Base-by-base conservation (phyloP, 1,140 invertebrate species). In the Phymorhynchus buccinoides region DNA sequence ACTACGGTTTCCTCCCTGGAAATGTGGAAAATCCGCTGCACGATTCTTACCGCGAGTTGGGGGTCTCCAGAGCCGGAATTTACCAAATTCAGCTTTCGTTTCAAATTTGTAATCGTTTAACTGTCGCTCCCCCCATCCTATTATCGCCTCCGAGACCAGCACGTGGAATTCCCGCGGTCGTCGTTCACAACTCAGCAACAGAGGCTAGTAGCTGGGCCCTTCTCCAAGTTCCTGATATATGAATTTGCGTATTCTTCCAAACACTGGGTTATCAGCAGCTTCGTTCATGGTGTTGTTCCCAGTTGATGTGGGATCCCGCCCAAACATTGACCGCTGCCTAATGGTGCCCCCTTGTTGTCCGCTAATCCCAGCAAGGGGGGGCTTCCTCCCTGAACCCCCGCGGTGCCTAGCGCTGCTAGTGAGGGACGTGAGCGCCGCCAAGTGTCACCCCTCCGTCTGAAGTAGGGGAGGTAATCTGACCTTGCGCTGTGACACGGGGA, bases 401-500 rank as follows among this genome's bases (percentile, higher is more conserved):
- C 77, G 52, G 41, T 79, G 77, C 77, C 30, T 32, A 6, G 32
- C 77, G 77, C 77, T 27, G 27, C 41, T 9, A 41, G 27, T 42
- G 3, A 48, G 48, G 32, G n/a, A 79, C 77, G 77, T 79, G 77
- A 79, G 77, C 77, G 77, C 77, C 77, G n/a, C 41, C 77, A 79
- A 79, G 77, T 79, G 77, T 79, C 77, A 79, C 42, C 41, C n/a
- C 77, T 52, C 42, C 52, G 37, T 37, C 75, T 78, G 27, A 79
- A 79, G 77, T 79, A 79, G 77, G 77, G 77, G 77, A 48, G 77
- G 77, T 79, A 79, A 79, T 79, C 42, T 79, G 77, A 79, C 77
- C 77, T 79, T 79, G 77, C 41, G 6, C 16, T 30, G 77, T 52
- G 77, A 79, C 77, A 79, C 77, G 44, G 42, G 77, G 39, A 30